A percentile compares a stretch with the other conserved stretches of the same genome.
phyloP scores from a whole-genome alignment of 2,888 invertebrate genomes.

The Cantharis rufa region DNA sequence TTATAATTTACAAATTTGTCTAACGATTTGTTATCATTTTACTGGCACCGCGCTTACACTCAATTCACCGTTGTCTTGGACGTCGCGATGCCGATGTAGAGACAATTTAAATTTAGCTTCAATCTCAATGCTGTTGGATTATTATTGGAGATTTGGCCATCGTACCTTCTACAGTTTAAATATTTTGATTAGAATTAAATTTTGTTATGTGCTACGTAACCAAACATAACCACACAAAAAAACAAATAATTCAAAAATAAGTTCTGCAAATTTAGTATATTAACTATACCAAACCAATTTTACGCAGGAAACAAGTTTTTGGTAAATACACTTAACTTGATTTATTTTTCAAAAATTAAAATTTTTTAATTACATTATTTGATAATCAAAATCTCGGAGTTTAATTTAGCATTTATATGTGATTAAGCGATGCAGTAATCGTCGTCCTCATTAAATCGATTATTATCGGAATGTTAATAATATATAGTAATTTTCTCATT shows the following conservation, averaged over 20 bases:
- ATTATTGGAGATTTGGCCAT: slow-evolving; percentile 1
- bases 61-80: slow-evolving; percentile 19
- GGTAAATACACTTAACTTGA: no score
- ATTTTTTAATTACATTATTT: neutral
- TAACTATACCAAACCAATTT: neutral
- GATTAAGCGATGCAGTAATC: neutral
- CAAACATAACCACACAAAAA: neutral
- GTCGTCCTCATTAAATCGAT: neutral
- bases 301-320: neutral
- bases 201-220: neutral
- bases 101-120: slow-evolving; percentile 30
- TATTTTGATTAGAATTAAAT: neutral
- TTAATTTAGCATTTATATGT: neutral
- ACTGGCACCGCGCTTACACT: slow-evolving; percentile 7
- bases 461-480: neutral
- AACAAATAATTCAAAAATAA: neutral
- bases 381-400: neutral
- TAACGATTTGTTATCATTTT: slow-evolving; percentile 5
- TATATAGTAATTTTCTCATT: neutral
- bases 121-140: slow-evolving; percentile 21
- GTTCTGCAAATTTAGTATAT: neutral
- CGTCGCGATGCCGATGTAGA: slow-evolving; percentile 14
- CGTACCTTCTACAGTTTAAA: neutral
- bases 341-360: no score
- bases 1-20: neutral